These are phyloP conservation scores for Cettia cetti DNA, from an alignment of 2,113 vertebrate species.

Conservation along the genomic window DNA sequence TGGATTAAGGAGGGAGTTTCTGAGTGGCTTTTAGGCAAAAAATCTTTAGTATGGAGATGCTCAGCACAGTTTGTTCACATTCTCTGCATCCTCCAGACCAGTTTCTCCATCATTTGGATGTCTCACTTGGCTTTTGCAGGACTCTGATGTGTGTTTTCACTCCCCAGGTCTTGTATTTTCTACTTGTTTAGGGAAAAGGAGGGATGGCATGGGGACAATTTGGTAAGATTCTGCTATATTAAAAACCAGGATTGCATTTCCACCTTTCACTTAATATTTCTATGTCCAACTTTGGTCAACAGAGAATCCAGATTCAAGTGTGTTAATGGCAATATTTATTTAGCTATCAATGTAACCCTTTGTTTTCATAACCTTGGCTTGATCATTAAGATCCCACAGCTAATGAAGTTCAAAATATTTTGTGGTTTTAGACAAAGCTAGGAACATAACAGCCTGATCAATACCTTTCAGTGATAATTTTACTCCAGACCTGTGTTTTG, in stretches of 20 bases:
- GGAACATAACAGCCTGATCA: neutral
- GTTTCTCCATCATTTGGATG: neutral
- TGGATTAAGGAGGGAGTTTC: neutral
- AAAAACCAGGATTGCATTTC: neutral
- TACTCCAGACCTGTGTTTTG: conserved; percentile 37
- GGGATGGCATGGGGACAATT: neutral
- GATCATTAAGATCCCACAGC: neutral
- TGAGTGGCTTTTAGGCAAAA: neutral
- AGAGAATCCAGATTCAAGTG: neutral
- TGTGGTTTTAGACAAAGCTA: neutral
- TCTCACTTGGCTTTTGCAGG: neutral
- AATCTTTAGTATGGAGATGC: neutral
- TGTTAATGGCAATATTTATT: conserved; percentile 37
- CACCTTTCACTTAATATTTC: neutral
- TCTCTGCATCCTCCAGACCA: neutral
- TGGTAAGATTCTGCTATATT: neutral
- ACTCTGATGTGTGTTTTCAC: neutral
- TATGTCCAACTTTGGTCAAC: neutral
- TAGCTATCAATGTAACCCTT: neutral
- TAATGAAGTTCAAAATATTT: neutral
- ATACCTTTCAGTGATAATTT: conserved; percentile 29
- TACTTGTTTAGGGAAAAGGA: neutral
- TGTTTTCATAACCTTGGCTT: conserved; percentile 21
- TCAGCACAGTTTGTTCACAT: neutral
- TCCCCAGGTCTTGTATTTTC: neutral